Evolutionary conservation across 2,797 vertebrate genomes (phyloP).

Genomic region (Glossophaga mutica): DNA sequence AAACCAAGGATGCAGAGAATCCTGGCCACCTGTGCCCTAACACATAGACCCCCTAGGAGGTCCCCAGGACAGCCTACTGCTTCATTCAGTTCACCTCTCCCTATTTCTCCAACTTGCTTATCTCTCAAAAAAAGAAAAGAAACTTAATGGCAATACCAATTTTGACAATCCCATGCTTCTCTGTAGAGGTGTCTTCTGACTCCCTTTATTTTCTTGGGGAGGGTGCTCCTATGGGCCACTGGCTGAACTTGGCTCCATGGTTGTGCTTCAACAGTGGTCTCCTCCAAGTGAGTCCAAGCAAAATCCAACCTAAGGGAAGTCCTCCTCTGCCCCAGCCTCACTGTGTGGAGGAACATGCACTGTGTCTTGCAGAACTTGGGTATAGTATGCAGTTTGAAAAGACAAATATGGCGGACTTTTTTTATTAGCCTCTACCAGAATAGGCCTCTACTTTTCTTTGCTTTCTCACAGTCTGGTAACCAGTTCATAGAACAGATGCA

Average conservation of each 20-base stretch:
- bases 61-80: not conserved
- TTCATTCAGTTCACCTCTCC: not conserved
- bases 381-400: not conserved
- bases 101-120: not conserved
- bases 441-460: not conserved
- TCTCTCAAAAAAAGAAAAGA: not conserved
- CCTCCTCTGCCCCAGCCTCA: not conserved
- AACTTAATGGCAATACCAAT: not conserved
- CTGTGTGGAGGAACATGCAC: not conserved
- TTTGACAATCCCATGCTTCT: not conserved
- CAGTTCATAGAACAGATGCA: constrained; percentile 14
- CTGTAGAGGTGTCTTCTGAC: not conserved
- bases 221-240: not conserved
- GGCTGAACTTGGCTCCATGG: not conserved
- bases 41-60: not conserved
- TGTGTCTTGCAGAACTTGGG: not conserved
- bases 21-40: not conserved
- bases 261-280: not conserved
- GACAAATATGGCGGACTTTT: not conserved
- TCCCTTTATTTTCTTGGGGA: not conserved
- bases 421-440: not conserved
- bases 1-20: not conserved
- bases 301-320: not conserved
- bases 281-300: not conserved
- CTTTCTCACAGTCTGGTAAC: constrained; percentile 34